phyloP scores from a whole-genome alignment of 2,113 vertebrate genomes.

The Panthera tigris region DNA sequence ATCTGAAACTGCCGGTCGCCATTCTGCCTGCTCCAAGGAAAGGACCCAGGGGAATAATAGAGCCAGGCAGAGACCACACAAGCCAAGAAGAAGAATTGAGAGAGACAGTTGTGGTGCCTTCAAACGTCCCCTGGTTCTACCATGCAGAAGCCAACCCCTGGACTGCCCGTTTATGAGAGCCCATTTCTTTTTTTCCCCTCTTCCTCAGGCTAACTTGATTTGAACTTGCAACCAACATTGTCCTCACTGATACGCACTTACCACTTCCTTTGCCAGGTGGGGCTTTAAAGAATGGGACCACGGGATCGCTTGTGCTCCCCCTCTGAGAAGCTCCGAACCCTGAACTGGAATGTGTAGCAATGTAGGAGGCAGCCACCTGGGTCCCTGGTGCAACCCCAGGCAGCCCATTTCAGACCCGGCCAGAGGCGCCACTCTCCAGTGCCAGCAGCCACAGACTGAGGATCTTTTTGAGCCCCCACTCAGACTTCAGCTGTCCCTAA shows the following conservation, averaged over 20 bases:
- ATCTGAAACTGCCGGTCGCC: not conserved
- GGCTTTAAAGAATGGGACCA: not conserved
- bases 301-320: not conserved
- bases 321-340: not conserved
- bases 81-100: not conserved
- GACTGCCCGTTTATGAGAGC: too few species aligned
- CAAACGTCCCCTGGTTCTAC: not conserved
- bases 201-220: not conserved
- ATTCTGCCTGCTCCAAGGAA: not conserved
- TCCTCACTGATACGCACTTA: not conserved
- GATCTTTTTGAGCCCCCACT: not conserved
- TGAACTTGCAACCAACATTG: not conserved
- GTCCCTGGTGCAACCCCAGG: not conserved
- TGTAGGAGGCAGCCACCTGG: too few species aligned
- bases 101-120: not conserved
- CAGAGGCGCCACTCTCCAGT: not conserved
- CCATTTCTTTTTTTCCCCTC: too few species aligned
- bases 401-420: not conserved
- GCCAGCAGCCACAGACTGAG: rapidly evolving
- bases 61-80: not conserved
- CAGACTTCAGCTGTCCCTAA: not conserved
- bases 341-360: not conserved
- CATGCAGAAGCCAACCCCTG: not conserved
- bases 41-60: not conserved
- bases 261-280: not conserved